Evolutionary conservation across 2,113 vertebrate genomes (phyloP), one percentile per base, ranked within the genome.

Genomic region (Clarias gariepinus): DNA sequence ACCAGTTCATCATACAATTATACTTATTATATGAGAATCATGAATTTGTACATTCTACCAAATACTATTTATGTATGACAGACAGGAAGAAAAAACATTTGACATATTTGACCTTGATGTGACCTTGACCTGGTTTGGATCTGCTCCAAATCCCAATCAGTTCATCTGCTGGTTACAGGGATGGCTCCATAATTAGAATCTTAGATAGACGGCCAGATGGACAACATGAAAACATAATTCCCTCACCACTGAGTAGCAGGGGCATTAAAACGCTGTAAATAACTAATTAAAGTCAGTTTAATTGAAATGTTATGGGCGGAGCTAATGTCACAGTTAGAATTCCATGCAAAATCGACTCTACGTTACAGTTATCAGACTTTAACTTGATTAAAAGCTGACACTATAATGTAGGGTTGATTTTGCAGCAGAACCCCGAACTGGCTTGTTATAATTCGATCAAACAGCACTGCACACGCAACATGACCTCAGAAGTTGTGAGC

Each of bases 401-500:
- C 47, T 47, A 47, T 47, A 47, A 47, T 7, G 47, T 7, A 47
- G 47, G 3, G 11, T 12, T 23, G 13, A 57, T 4, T 58, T 77
- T 79, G 57, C 41, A 81, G 78, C 78, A 81, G 57, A 30, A 33
- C 19, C 30, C 8, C 61, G 1, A 1, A 47, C 30, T 41, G 21
- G 41, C 28, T 74, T 53, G 15, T 55, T 18, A 25, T 18, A n/a
- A 81, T 30, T 86, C 6, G 60, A 81, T 81, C 53, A 13, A 85
- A 60, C 64, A 81, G 52, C 25, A 3, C 30, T 11, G 52, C 25
- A 77, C 71, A 41, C 0, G 12, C 33, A 58, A 19, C 77, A 86
- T 71, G 53, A 86, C 63, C 64, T 81, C 53, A 41, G 76, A 69
- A 47, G 53, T 36, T 86, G 12, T 36, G 23, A 23, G 58, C 60